Evolutionary conservation across 1,140 invertebrate genomes (phyloP), one percentile per base, ranked within the genome.

Genomic region (Colletes latitarsis): DNA sequence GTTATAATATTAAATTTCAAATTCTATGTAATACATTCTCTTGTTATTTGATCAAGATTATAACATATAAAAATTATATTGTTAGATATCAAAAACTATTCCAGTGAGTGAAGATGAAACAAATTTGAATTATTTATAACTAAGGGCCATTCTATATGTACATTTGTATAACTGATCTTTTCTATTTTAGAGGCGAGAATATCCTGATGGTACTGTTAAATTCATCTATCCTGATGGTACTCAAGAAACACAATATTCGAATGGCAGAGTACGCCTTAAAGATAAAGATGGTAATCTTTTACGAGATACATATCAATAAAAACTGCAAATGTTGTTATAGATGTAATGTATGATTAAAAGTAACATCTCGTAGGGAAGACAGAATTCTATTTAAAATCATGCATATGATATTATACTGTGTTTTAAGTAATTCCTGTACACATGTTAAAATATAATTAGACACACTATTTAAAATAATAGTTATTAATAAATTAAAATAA

Each of bases 191-290:
- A 95, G 96, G 91, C 94, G 98, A 55, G 97, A 98, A 92, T 99
- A 97, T 94, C 97, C 97, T 4, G 97, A 99, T 94, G 98, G 98
- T 12, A 98, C 98, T 3, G 95, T 97, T 0, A 99, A 99, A 93
- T 94, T 97, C 55, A 93, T 99, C 14, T 98, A 98, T 94, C 94
- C 95, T 1, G 97, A 99, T 93, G 98, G 98, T 30, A 95, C 95
- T 4, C 96, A 97, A 83, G 98, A 99, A 94, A 99, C 98, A 0
- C 94, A 97, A 66, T 99, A 98, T 92, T 95, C 97, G 0, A 98
- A 96, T 90, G 98, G 98, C 3, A 94, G 98, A 72, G 93, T 98
- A 55, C 94, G 98, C 63, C 94, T 98, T 6, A 98, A 98, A 93
- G 97, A 99, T 90, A 96, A 95, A 90, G 94, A 97, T 91, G 98